Percentiles rank a stretch among this genome's conserved stretches.
These are phyloP conservation scores for Gnathonemus longibarbis DNA, from an alignment of 2,113 vertebrate species.

Conservation along the genomic window DNA sequence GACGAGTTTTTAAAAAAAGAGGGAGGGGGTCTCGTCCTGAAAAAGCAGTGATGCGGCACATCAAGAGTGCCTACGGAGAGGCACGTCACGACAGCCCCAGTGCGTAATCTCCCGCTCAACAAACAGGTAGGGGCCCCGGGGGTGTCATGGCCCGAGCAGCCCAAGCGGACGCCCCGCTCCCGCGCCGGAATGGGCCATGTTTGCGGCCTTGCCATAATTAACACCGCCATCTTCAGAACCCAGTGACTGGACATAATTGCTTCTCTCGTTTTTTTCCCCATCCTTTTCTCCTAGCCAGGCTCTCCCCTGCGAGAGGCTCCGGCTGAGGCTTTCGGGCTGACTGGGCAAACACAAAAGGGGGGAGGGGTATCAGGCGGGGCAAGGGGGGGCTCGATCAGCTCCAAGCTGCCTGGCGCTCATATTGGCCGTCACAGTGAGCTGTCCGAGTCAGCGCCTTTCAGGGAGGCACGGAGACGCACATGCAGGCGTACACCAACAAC, in stretches of 20 bases:
- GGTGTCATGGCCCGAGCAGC: constrained; percentile 45
- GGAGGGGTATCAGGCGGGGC: constrained; percentile 76
- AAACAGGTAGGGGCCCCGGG: constrained; percentile 24
- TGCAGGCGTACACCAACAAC: too few relatives aligned
- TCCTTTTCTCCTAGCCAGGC: constrained; percentile 53
- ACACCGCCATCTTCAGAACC: constrained; percentile 80
- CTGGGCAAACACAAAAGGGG: constrained; percentile 90
- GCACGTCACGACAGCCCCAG: constrained; percentile 24
- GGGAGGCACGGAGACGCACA: constrained; percentile 46
- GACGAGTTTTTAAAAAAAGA: not conserved
- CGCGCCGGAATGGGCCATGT: constrained; percentile 67
- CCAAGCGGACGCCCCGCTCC: constrained; percentile 62
- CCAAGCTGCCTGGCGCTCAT: constrained; percentile 74
- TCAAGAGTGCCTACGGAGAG: constrained; percentile 25
- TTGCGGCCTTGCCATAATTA: constrained; percentile 72
- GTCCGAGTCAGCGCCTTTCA: constrained; percentile 79
- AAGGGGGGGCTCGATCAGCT: constrained; percentile 74
- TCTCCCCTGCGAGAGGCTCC: constrained; percentile 68
- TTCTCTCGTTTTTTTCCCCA: constrained; percentile 79
- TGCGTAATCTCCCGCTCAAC: constrained; percentile 19
- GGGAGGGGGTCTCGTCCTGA: constrained; percentile 24
- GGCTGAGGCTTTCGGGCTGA: constrained; percentile 86
- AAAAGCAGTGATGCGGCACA: constrained; percentile 33
- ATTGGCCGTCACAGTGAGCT: constrained; percentile 79
- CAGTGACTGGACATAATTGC: constrained; percentile 91